These are phyloP conservation scores for Leptopilina boulardi DNA, from an alignment of 1,140 invertebrate genomes.

Conservation along the genomic window DNA sequence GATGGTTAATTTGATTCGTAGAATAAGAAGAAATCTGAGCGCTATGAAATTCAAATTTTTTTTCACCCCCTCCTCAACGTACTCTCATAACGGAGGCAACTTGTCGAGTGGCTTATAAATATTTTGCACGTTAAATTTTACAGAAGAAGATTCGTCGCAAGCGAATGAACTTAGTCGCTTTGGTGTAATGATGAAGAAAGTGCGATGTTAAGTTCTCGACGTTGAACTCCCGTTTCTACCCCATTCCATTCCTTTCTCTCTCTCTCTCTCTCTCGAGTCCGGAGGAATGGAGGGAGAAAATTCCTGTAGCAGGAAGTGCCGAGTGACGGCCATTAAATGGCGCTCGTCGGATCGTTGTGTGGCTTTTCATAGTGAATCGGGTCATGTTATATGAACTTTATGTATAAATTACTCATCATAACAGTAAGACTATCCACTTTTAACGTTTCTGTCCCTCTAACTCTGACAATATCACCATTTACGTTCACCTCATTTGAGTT, in stretches of 20 bases:
- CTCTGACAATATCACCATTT: not conserved
- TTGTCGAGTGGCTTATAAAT: conserved; percentile 31
- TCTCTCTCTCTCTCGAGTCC: not conserved
- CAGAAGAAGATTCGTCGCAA: conserved; percentile 25
- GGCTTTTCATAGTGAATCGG: conserved; percentile 20
- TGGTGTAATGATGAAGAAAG: conserved; percentile 24
- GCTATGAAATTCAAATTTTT: conserved; percentile 23
- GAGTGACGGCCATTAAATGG: conserved; percentile 30
- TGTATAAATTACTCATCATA: conserved; percentile 30
- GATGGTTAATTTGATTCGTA: conserved; percentile 9
- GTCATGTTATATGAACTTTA: conserved; percentile 32
- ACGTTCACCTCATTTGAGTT: conserved; percentile 7
- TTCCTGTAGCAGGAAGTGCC: conserved; percentile 22
- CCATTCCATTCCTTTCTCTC: not conserved
- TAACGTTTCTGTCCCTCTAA: conserved; percentile 4
- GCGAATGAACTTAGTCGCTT: conserved; percentile 30
- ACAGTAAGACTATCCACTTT: conserved; percentile 24
- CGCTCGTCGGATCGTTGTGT: conserved; percentile 27
- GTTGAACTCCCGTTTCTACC: not conserved
- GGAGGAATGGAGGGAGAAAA: not conserved
- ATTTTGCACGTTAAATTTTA: conserved; percentile 28
- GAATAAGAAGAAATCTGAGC: conserved; percentile 15
- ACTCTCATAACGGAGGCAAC: conserved; percentile 11
- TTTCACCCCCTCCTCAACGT: not conserved
- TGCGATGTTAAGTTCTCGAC: conserved; percentile 24